Conservation (phyloP, 2,888 invertebrate genomes). For the Spodoptera picta region DNA sequence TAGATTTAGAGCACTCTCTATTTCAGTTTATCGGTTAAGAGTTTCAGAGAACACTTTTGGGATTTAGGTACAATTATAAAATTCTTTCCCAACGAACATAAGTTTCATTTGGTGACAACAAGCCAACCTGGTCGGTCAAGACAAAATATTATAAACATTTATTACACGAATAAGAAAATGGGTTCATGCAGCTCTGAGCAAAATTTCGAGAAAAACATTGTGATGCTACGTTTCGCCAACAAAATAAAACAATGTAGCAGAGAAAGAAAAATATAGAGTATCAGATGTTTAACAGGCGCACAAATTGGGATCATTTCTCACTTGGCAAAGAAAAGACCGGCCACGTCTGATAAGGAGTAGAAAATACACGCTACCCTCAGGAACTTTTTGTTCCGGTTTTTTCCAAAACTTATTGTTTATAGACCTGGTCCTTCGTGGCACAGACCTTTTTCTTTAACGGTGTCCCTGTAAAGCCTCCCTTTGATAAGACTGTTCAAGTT, state of each 20-base stretch:
- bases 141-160: too few relatives aligned
- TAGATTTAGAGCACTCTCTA: too few relatives aligned
- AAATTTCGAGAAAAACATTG: too few relatives aligned
- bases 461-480: slow-evolving; percentile 13
- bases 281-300: slow-evolving; percentile 43
- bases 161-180: too few relatives aligned
- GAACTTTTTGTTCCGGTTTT: slow-evolving; percentile 36
- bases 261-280: slow-evolving; percentile 41
- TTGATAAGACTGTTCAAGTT: background rate
- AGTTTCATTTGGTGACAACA: too few relatives aligned
- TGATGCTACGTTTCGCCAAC: background rate
- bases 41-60: too few relatives aligned
- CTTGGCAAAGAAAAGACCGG: slow-evolving; percentile 37
- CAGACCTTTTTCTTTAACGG: slow-evolving; percentile 6
- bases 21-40: too few relatives aligned
- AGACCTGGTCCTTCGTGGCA: slow-evolving; percentile 16
- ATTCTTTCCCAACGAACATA: too few relatives aligned
- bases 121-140: too few relatives aligned
- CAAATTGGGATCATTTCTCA: slow-evolving; percentile 53
- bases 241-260: slow-evolving; percentile 13
- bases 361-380: slow-evolving; percentile 38
- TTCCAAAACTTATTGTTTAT: slow-evolving; percentile 47
- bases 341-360: slow-evolving; percentile 48
- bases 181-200: too few relatives aligned
- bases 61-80: too few relatives aligned